Conservation (phyloP, 1,140 invertebrate genomes). For the Spodoptera litura region DNA sequence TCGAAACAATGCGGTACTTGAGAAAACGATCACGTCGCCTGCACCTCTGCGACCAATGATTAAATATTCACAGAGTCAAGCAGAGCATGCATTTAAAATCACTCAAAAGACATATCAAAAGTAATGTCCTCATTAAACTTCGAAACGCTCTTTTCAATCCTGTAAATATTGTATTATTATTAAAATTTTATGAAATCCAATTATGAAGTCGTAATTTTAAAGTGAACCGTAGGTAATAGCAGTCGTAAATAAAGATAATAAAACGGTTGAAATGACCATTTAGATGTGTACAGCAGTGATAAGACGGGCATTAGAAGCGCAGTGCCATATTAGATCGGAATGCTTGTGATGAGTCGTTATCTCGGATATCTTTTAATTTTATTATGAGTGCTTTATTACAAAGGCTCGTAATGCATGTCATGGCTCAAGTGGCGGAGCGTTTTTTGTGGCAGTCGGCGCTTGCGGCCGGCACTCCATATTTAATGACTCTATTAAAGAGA, state of each 20-base stretch:
- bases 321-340: conserved; percentile 46
- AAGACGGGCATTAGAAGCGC: conserved; percentile 32
- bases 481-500: conserved; percentile 84
- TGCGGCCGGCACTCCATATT: conserved; percentile 66
- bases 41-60: conserved; percentile 28
- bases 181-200: conserved; percentile 56
- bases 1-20: conserved; percentile 3
- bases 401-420: conserved; percentile 34
- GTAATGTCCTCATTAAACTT: conserved; percentile 42
- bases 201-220: conserved; percentile 60
- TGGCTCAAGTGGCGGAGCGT: conserved; percentile 48
- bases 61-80: conserved; percentile 41
- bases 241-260: conserved; percentile 58
- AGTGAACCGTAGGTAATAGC: conserved; percentile 42
- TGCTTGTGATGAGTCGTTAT: conserved; percentile 49
- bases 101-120: conserved; percentile 36
- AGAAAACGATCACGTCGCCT: conserved; percentile 23
- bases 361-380: conserved; percentile 52
- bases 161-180: conserved; percentile 47
- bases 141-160: conserved; percentile 38
- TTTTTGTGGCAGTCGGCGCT: conserved; percentile 64
- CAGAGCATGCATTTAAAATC: conserved; percentile 32
- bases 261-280: conserved; percentile 65
- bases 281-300: conserved; percentile 56
- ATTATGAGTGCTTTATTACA: conserved; percentile 56